These are phyloP conservation scores for Drosophila nebulosa DNA, from an alignment of 1,140 invertebrate species.

Conservation along the genomic window DNA sequence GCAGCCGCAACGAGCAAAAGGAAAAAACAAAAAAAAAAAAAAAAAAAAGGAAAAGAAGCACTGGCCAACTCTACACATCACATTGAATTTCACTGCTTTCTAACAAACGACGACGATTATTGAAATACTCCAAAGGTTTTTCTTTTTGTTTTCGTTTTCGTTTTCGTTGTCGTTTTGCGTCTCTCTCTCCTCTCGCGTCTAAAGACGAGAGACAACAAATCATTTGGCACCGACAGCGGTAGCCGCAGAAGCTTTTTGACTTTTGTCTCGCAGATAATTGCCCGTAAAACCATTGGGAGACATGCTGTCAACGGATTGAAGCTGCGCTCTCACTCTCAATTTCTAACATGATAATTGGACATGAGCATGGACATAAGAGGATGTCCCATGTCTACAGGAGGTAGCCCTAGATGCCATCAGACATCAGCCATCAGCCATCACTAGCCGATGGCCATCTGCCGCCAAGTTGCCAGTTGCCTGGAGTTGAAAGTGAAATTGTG, in stretches of 20 bases:
- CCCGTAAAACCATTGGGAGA: slow-evolving; percentile 47
- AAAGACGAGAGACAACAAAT: slow-evolving; percentile 47
- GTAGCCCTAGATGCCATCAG: slow-evolving; percentile 49
- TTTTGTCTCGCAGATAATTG: slow-evolving; percentile 64
- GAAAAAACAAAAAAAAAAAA: slow-evolving; percentile 22
- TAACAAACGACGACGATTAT: slow-evolving; percentile 68
- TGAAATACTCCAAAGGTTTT: slow-evolving; percentile 73
- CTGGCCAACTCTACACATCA: slow-evolving; percentile 15
- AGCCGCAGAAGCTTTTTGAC: slow-evolving; percentile 43
- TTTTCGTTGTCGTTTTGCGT: slow-evolving; percentile 27
- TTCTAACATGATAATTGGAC: slow-evolving; percentile 76
- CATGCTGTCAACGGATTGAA: slow-evolving; percentile 36
- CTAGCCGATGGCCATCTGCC: not conserved
- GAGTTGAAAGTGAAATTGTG: slow-evolving; percentile 65
- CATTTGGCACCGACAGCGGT: slow-evolving; percentile 47
- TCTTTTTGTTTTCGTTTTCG: slow-evolving; percentile 42
- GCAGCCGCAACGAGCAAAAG: too few relatives aligned
- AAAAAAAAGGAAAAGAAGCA: slow-evolving; percentile 19
- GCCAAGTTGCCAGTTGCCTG: not conserved
- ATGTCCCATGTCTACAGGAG: slow-evolving; percentile 10
- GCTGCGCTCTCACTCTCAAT: slow-evolving; percentile 67
- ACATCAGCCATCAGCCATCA: slow-evolving; percentile 9
- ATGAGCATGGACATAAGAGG: slow-evolving; percentile 47
- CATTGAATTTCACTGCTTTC: slow-evolving; percentile 72
- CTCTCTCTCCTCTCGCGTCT: slow-evolving; percentile 11